These are phyloP conservation scores for Euschistus heros DNA, from an alignment of 1,140 invertebrate genomes.

Conservation along the genomic window DNA sequence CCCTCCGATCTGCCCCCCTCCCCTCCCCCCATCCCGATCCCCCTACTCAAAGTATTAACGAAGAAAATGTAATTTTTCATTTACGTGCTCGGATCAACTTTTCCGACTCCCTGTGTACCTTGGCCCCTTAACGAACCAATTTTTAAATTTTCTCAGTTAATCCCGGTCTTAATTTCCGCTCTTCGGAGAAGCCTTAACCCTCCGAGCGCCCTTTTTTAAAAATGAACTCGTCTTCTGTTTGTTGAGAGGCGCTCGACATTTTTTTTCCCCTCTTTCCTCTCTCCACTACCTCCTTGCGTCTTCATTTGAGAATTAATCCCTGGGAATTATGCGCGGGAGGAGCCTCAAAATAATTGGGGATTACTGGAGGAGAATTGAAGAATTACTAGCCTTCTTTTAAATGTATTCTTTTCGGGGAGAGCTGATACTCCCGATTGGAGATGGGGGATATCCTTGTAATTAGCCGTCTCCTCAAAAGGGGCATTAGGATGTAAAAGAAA, in stretches of 20 bases:
- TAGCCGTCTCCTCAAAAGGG: neutral
- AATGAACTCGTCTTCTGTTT: conserved; percentile 19
- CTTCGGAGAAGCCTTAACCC: conserved; percentile 24
- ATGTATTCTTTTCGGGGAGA: neutral
- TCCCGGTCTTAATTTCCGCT: conserved; percentile 31
- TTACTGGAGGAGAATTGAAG: conserved; percentile 24
- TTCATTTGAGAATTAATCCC: conserved; percentile 23
- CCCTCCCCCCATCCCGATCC: neutral
- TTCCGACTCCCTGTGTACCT: conserved; percentile 24
- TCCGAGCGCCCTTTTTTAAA: conserved; percentile 16
- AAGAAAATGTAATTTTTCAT: conserved; percentile 32
- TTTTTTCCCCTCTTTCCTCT: neutral
- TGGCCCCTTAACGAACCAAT: conserved; percentile 27
- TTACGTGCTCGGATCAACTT: conserved; percentile 32
- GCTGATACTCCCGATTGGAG: neutral
- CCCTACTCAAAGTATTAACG: conserved; percentile 28
- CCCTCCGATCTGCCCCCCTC: conserved; percentile 27
- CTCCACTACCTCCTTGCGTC: conserved; percentile 2
- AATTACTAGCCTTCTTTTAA: conserved; percentile 19
- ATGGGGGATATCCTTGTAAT: neutral
- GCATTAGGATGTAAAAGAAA: neutral
- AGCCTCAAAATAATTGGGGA: conserved; percentile 23
- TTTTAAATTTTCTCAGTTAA: conserved; percentile 31
- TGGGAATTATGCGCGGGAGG: conserved; percentile 16
- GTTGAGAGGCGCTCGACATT: neutral